Base-by-base conservation (phyloP, 1,140 invertebrate genomes). In the Megalopta genalis region DNA sequence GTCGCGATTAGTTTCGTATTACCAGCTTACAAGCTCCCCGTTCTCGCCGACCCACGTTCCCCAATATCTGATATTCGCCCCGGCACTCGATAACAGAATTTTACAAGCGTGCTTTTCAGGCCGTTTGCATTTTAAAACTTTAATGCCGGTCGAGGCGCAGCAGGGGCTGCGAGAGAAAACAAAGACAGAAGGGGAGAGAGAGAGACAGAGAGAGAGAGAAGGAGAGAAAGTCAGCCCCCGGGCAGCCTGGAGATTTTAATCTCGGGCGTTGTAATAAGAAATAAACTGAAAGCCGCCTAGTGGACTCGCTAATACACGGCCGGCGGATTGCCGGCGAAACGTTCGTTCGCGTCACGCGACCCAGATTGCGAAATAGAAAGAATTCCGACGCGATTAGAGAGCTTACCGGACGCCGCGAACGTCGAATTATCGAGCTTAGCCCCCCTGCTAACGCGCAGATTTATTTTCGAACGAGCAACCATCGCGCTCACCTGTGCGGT, bases 181-280 rank as follows among this genome's bases (percentile, higher is more conserved):
- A 4, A 32, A 32, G 32, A 32, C 32, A 32, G 32, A 32, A n/a
- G 21, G 21, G 21, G 54, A n/a, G 21, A 21, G 18, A 10, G 18
- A 9, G 18, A 23, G 18, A 57, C 7, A n/a, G 54, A 37, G 18
- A 59, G 23, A n/a, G 54, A n/a, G 54, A n/a, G 7, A 21, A 57
- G 9, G 54, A 9, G 54, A 16, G 54, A 10, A 57, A 57, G 54
- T n/a, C 54, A n/a, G 54, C n/a, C 49, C n/a, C 39, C 42, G 18
- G 66, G 63, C 49, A 57, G 37, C 62, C 16, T 12, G 7, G 23
- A 52, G 83, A 85, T 85, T 81, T 77, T 81, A 85, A 85, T 85
- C 83, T 84, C 69, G 65, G n/a, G 54, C 70, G 59, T 81, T 77
- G 71, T 81, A 84, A 85, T 84, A 85, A 85, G 82, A 84, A 85